phyloP scores from a whole-genome alignment of 1,140 invertebrate genomes.

The Papilio glaucus region DNA sequence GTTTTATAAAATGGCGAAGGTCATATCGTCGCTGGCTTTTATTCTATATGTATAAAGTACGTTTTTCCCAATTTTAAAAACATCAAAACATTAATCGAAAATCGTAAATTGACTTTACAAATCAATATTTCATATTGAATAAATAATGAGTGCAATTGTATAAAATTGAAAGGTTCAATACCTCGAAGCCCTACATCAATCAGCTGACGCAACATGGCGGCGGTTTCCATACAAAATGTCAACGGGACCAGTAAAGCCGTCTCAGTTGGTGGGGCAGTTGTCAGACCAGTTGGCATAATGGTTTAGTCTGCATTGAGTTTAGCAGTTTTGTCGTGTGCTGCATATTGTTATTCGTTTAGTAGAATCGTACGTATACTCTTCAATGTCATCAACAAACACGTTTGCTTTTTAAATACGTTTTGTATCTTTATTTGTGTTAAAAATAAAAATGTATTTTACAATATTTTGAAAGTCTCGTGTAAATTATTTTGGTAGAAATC shows the following conservation, averaged over 20 bases:
- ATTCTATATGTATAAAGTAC: neutral
- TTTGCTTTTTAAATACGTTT: conserved; percentile 10
- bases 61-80: neutral
- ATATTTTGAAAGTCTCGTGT: no score
- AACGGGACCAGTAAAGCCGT: neutral
- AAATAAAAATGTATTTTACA: no score
- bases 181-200: conserved; percentile 27
- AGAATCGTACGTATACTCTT: neutral
- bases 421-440: no score
- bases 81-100: neutral
- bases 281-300: conserved; percentile 19
- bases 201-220: conserved; percentile 29
- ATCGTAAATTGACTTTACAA: conserved; percentile 7
- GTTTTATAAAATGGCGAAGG: no score
- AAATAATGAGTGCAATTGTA: conserved; percentile 20
- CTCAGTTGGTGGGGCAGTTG: conserved; percentile 10
- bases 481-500: no score
- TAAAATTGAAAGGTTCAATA: conserved; percentile 34
- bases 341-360: conserved; percentile 5
- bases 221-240: conserved; percentile 32
- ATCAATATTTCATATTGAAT: conserved; percentile 6
- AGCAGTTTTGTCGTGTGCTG: neutral
- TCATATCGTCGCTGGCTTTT: no score
- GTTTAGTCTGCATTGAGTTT: neutral
- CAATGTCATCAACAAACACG: conserved; percentile 18